Evolutionary conservation across 2,888 invertebrate species (phyloP), one percentile per base, ranked within the genome.

Genomic region (Himalopsyche japonica): DNA sequence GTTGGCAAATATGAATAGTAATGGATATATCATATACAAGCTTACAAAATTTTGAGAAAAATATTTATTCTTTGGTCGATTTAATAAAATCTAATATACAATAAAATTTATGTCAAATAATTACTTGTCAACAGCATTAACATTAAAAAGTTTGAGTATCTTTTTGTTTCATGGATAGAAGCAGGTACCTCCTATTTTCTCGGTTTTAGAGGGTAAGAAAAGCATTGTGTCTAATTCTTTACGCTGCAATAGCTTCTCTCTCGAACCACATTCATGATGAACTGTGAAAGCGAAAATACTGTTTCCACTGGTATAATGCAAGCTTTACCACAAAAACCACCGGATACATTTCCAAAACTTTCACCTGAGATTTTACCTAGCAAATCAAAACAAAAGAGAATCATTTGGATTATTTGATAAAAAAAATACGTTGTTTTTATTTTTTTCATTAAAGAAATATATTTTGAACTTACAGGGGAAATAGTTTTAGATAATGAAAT

Each of bases 191-290:
- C 30, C 70, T 70, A 30, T 70, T 70, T 70, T 70, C 70, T 32
- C 57, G 32, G 34, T 37, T 57, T 78, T 34, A 37, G 76, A 64
- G 83, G 83, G 79, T 80, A 48, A 70, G 70, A 70, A 70, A 70
- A 70, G 79, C 80, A 76, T 83, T 85, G 82, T 85, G 85, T 82
- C 47, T 80, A 78, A 82, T 82, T 84, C 82, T 85, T 80, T 84
- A 76, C 85, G 81, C 82, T 85, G 82, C 85, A 85, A 85, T 82
- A 85, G 82, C 81, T 83, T 82, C 85, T 82, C 79, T 84, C 81
- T 82, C 82, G 84, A 84, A 84, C 43, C 49, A 20, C 79, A 76
- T 82, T 80, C 81, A 76, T 80, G 84, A 82, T 79, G 84, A 84
- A 82, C 80, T 70, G 70, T 70, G 70, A 70, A 70, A 70, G 70